Evolutionary conservation across 2,113 vertebrate genomes (phyloP), one percentile per base, ranked within the genome.

Genomic region (Ptilorrhoa leucosticta): DNA sequence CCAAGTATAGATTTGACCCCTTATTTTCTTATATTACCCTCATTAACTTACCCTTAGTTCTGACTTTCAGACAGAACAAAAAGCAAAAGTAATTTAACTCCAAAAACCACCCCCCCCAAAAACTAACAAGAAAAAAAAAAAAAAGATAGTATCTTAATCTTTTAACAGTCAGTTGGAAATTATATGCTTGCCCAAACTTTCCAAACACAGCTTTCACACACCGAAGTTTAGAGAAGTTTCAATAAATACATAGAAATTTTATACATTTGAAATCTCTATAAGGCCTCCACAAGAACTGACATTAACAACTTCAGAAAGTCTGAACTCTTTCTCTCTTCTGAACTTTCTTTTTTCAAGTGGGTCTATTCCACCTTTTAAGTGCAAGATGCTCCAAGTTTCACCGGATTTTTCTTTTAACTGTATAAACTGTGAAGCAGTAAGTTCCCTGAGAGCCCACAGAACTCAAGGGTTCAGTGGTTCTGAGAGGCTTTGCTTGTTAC

Each of bases 61-160:
- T 77, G n/a, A 50, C 31, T 75, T 64, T 73, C 24, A 33, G 13
- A 53, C 3, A 21, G 42, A 80, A 81, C 9, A 63, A 54, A 60
- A 83, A 26, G 1, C 5, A 30, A 51, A 89, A 80, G 9, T 61
- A 44, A 33, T 65, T 85, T 44, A 66, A 37, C 18, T 31, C 3
- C 3, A 31, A 20, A 60, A 71, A 15, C 4, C 1, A 8, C 2
- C 3, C 31, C 16, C 11, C 11, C 2, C 19, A 33, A 65, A 44
- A 6, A 11, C 4, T 13, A 26, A 53, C 26, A n/a, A 27, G 8
- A 8, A 48, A 10, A 19, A 26, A 53, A 30, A n/a, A 27, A 10
- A 8, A 48, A 10, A 19, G 1, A 7, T 4, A 51, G 8, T 12
- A 19, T n/a, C 13, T n/a, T 37, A 48, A 8, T 1, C 13, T 48